Base-by-base conservation (phyloP, 2,888 invertebrate species). In the Agrypnus murinus region DNA sequence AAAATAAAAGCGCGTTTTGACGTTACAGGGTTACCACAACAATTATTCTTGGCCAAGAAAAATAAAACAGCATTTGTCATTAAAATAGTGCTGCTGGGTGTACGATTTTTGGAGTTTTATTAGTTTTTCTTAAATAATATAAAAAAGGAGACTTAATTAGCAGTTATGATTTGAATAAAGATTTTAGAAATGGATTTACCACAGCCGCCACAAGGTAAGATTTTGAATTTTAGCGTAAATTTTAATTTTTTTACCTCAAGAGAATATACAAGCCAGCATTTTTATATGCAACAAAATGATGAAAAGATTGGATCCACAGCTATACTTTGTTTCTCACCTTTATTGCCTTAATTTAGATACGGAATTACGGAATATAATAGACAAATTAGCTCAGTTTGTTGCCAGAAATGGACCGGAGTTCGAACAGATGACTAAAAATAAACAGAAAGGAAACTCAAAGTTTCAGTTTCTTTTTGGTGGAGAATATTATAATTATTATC, bases 381-480 rank as follows among this genome's bases (percentile, higher is more conserved):
- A 99, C 89, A 98, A 98, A 89, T 89, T 99, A 80, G 99, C 99
- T 10, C 97, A 97, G 86, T 99, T 99, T 90, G 99, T 99, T 77
- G 99, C 99, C 70, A 89, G 98, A 87, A 99, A 98, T 93, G 99
- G 99, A 63, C 97, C 97, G n/a, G 98, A 98, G 85, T 98, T 98
- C 87, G 99, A 99, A 88, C 93, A 95, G 87, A 98, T 98, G 94
- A 98, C 98, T 72, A 98, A 98, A 89, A 95, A 95, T 83, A 98
- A 98, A 87, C 98, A 99, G 87, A 95, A 96, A 86, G 96, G 96
- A 84, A 99, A 99, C 87, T 96, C 97, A 2, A 97, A 97, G 86
- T 99, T 99, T 88, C 92, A 94, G 81, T 99, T 99, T 88, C 90
- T 99, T 72, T 98, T 96, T 87, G 98, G 98, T 77, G 98, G 98